Conservation (phyloP, 1,140 invertebrate genomes). For the Drosophila ogumai region DNA sequence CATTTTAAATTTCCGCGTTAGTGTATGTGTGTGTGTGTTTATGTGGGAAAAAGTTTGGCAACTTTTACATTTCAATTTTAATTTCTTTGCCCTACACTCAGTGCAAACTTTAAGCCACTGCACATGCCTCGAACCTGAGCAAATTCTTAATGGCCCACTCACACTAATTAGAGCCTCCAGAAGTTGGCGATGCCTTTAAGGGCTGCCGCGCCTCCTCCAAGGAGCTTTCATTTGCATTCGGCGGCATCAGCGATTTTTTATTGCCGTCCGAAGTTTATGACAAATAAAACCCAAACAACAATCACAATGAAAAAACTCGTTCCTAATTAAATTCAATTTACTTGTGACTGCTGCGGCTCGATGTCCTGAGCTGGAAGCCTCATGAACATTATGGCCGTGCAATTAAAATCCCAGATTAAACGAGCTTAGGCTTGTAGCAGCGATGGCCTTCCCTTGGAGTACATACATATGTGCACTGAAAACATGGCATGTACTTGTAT, state of each 20-base stretch:
- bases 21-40: neutral
- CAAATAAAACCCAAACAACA: constrained; percentile 73
- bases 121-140: constrained; percentile 37
- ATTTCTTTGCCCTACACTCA: constrained; percentile 71
- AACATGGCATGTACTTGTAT: neutral
- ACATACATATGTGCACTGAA: constrained; percentile 1
- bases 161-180: constrained; percentile 64
- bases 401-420: constrained; percentile 82
- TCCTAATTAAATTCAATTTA: constrained; percentile 81
- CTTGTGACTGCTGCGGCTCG: constrained; percentile 62
- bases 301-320: constrained; percentile 72
- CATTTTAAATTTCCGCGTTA: constrained; percentile 72
- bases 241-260: constrained; percentile 60
- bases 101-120: constrained; percentile 66
- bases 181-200: constrained; percentile 60
- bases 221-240: constrained; percentile 52
- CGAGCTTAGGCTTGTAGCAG: constrained; percentile 51
- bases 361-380: constrained; percentile 17
- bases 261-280: constrained; percentile 66
- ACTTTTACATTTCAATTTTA: constrained; percentile 82
- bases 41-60: constrained; percentile 61
- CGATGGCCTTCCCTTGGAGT: constrained; percentile 7
- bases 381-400: constrained; percentile 65
- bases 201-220: neutral
- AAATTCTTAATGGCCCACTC: constrained; percentile 75